Evolutionary conservation across 2,797 vertebrate genomes (phyloP).

Genomic region (Anguilla pacifica): DNA sequence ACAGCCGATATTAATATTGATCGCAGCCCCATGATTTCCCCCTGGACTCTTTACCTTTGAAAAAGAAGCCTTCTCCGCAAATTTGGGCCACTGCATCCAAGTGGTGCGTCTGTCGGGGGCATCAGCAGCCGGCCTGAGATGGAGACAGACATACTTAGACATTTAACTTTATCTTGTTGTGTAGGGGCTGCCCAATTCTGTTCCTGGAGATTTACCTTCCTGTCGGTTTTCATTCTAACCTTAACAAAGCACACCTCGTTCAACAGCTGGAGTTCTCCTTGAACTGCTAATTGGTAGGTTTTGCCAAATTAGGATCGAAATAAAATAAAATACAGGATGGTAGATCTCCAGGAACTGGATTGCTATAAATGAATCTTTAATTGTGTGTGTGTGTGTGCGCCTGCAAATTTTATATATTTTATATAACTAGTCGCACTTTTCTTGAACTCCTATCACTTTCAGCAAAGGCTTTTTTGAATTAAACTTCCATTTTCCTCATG

Average conservation of each 20-base stretch:
- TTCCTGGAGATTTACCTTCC: background rate
- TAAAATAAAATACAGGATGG: too few relatives aligned
- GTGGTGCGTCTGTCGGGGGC: slow-evolving; percentile 86
- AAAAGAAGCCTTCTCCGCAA: slow-evolving; percentile 96
- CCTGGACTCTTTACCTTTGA: slow-evolving; percentile 74
- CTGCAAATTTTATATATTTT: background rate
- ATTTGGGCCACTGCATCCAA: slow-evolving; percentile 97
- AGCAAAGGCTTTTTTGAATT: background rate
- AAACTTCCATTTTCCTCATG: background rate
- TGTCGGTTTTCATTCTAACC: too few relatives aligned
- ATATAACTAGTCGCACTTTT: background rate
- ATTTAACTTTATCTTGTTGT: too few relatives aligned
- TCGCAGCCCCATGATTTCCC: background rate
- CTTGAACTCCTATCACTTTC: background rate
- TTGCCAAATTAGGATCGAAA: too few relatives aligned
- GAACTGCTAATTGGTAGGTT: too few relatives aligned
- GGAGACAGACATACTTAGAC: slow-evolving; percentile 1
- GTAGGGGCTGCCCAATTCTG: background rate
- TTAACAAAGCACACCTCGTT: too few relatives aligned
- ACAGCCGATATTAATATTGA: background rate
- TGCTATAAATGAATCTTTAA: background rate
- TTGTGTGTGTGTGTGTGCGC: background rate
- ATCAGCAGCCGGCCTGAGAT: slow-evolving; percentile 74
- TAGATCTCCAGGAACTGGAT: too few relatives aligned
- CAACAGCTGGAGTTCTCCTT: too few relatives aligned